Evolutionary conservation across 2,113 vertebrate genomes (phyloP), one percentile per base, ranked within the genome.

Genomic region (Ophiodon elongatus): DNA sequence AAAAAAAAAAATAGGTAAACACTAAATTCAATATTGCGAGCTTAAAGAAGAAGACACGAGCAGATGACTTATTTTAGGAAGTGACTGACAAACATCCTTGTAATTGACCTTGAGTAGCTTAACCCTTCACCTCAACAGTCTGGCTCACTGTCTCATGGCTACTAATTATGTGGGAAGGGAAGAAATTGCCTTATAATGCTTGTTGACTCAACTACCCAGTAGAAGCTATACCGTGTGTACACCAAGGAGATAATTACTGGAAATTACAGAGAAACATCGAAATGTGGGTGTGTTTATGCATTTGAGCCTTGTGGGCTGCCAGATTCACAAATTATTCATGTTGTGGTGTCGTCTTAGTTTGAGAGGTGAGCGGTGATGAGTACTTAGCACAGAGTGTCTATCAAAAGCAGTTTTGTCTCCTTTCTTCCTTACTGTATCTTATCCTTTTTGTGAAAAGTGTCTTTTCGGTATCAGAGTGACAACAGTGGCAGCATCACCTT

Each of bases 211-310:
- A 80, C 76, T 70, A 78, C 66, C 57, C 76, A 37, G 80, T 19
- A 63, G 80, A 78, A 56, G 47, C 57, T 19, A 8, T 66, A 56
- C 47, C 1, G 39, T 60, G 75, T 68, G 79, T 39, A 68, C 85
- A 88, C 89, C 80, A 69, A 80, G 79, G 88, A 92, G 70, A 89
- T 92, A 89, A 93, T 92, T 91, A 91, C 85, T 57, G 78, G 74
- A 85, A 88, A 89, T 91, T 86, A 89, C 72, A 6, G 50, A 73
- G 81, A 52, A 79, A 83, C 79, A 84, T 71, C 73, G 73, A 83
- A 75, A 85, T 78, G 67, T 80, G 77, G 83, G 74, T 81, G 52
- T 81, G 83, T 85, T 86, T 85, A 45, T 80, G 67, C 70, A 83
- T 64, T 29, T 13, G 70, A 90, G 86, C 62, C 59, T 80, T 60